These are phyloP conservation scores for Dugesia japonica DNA, from an alignment of 2,888 invertebrate genomes.

Conservation along the genomic window DNA sequence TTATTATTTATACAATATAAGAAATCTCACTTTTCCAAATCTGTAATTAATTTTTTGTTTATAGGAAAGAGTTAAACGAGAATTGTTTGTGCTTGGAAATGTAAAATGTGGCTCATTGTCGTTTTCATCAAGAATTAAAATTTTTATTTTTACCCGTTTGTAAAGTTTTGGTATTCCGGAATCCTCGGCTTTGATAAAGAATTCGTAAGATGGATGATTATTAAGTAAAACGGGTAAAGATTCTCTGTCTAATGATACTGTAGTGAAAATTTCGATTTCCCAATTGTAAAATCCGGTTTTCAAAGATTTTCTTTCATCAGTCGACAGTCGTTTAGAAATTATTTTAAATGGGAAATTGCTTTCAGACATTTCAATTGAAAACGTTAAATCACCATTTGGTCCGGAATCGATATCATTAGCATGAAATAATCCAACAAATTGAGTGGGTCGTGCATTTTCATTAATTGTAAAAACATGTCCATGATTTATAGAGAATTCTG, in stretches of 20 bases:
- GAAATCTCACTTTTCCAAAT: not conserved
- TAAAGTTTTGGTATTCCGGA: not conserved
- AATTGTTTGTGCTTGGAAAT: conserved; percentile 5
- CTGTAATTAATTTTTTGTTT: not conserved
- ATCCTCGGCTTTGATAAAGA: conserved; percentile 8
- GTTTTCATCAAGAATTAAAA: not conserved
- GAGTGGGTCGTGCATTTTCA: not conserved
- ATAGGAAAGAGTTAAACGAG: not conserved
- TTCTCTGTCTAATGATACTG: not conserved
- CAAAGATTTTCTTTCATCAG: not conserved
- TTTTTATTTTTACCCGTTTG: not conserved
- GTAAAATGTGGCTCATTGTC: not conserved
- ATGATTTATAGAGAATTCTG: not conserved
- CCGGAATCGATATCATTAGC: not conserved
- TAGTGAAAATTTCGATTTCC: not conserved
- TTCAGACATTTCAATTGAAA: not conserved
- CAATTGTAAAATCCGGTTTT: not conserved
- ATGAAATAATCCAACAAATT: not conserved
- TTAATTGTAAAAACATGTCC: not conserved
- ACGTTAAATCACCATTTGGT: not conserved
- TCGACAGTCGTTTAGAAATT: not conserved
- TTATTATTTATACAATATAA: no score
- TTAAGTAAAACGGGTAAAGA: not conserved
- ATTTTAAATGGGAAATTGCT: not conserved
- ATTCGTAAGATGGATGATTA: not conserved